phyloP scores from a whole-genome alignment of 2,113 vertebrate species.

The Pachycephala philippinensis region DNA sequence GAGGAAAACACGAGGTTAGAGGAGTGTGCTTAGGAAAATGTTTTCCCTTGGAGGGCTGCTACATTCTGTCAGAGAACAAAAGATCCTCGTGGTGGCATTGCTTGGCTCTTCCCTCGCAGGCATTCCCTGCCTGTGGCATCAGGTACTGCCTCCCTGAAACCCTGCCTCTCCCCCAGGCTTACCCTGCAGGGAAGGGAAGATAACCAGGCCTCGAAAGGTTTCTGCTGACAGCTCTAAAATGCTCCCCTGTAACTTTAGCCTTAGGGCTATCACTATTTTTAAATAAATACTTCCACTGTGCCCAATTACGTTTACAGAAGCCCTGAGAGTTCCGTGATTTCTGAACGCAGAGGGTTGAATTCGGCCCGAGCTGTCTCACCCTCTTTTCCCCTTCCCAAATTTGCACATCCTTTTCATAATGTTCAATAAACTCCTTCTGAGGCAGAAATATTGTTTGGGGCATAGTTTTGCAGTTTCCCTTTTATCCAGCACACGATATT shows the following conservation, averaged over 20 bases:
- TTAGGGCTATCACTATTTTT: neutral
- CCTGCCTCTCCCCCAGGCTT: neutral
- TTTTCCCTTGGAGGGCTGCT: neutral
- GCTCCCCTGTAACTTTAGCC: neutral
- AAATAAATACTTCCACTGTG: neutral
- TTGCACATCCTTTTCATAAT: neutral
- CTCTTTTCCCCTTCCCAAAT: neutral
- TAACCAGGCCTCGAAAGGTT: neutral
- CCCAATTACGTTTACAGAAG: neutral
- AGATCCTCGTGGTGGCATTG: neutral
- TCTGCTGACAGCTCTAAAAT: neutral
- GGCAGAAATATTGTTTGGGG: conserved; percentile 39
- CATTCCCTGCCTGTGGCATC: neutral
- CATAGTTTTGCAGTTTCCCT: neutral
- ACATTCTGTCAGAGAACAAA: neutral
- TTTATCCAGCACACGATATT: neutral
- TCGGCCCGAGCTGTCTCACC: neutral
- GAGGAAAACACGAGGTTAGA: neutral
- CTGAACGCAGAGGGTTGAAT: neutral
- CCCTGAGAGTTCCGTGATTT: neutral
- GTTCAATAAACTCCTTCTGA: conserved; percentile 38
- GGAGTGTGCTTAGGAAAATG: neutral
- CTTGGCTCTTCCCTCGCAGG: neutral
- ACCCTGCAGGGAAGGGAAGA: neutral
- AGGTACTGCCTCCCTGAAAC: neutral